Conservation (phyloP, 2,888 invertebrate species). For the Cenopis cana region DNA sequence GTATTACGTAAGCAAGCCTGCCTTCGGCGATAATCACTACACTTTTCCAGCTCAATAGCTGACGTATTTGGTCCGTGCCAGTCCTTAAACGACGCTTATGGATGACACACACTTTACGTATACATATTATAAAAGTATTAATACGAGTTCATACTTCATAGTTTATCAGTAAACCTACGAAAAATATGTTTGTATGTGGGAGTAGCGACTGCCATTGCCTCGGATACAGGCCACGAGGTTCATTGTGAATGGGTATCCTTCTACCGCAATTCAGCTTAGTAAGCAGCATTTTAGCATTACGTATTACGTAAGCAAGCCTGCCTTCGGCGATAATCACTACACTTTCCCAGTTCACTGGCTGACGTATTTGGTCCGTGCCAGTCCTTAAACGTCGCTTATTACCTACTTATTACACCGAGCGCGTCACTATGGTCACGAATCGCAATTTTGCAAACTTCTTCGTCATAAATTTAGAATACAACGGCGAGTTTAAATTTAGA, state of each 20-base stretch:
- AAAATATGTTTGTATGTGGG: too few relatives aligned
- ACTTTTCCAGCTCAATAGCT: conserved; percentile 2
- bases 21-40: not conserved
- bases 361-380: conserved; percentile 7
- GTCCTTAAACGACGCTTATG: not conserved
- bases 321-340: not conserved
- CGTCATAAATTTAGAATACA: conserved; percentile 23
- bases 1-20: conserved; percentile 1
- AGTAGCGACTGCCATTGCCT: too few relatives aligned
- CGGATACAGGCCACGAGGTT: too few relatives aligned
- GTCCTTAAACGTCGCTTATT: too few relatives aligned
- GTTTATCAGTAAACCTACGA: too few relatives aligned
- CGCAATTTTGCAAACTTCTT: conserved; percentile 19
- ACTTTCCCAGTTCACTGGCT: conserved; percentile 1
- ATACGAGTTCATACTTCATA: too few relatives aligned
- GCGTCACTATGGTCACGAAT: conserved; percentile 23
- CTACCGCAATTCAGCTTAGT: not conserved
- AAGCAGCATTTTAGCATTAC: not conserved
- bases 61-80: conserved; percentile 8
- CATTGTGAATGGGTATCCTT: too few relatives aligned
- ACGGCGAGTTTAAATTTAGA: conserved; percentile 28
- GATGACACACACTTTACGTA: too few relatives aligned
- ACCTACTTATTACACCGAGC: not conserved
- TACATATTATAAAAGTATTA: too few relatives aligned
- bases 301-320: conserved; percentile 2